Percentiles rank a stretch among this genome's conserved stretches.
These are phyloP conservation scores for Aphis craccivora DNA, from an alignment of 1,140 invertebrate genomes.

Conservation along the genomic window DNA sequence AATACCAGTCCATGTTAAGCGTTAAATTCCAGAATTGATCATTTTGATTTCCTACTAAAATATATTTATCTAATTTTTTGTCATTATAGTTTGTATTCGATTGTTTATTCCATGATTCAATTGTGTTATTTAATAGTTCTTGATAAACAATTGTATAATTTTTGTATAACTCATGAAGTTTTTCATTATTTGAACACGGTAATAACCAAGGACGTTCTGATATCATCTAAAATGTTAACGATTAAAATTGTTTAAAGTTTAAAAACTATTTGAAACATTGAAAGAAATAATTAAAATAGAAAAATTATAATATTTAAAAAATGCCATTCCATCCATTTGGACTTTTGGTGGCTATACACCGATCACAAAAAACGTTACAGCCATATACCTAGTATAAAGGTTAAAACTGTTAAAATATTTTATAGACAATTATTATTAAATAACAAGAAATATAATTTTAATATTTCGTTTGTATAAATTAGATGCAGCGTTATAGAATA, in stretches of 20 bases:
- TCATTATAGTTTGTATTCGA: not conserved
- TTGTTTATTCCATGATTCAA: not conserved
- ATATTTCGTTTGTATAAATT: not conserved
- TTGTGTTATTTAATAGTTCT: not conserved
- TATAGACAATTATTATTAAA: not conserved
- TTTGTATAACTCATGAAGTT: not conserved
- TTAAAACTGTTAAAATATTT: not conserved
- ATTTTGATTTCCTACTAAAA: slow-evolving; percentile 31
- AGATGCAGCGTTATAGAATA: not conserved
- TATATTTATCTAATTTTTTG: not conserved
- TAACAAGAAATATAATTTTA: not conserved
- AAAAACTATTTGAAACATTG: not conserved
- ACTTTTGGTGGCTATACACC: not conserved
- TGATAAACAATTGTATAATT: not conserved
- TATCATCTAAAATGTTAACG: not conserved
- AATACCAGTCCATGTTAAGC: slow-evolving; percentile 19
- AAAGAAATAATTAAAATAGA: not conserved
- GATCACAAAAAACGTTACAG: not conserved
- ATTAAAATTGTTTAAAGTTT: not conserved
- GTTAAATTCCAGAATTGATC: slow-evolving; percentile 40
- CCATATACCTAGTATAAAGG: not conserved
- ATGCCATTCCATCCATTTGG: not conserved
- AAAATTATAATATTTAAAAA: not conserved
- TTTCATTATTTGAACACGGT: not conserved
- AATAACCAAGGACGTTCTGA: slow-evolving; percentile 32